Conservation (phyloP, 2,797 vertebrate genomes). For the Fringilla coelebs region DNA sequence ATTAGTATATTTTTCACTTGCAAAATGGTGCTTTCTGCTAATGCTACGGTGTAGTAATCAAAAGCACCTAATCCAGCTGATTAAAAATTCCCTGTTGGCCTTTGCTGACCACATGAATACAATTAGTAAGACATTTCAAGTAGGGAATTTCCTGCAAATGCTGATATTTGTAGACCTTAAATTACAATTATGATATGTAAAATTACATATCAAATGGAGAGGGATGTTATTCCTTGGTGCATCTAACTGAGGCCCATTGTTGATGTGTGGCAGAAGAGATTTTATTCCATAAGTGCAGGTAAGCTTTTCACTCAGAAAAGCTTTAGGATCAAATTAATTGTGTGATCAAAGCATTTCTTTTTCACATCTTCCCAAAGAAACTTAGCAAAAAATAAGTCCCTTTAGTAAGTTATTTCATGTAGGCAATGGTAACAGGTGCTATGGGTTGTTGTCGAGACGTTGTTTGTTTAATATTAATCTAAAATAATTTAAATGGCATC, state of each 20-base stretch:
- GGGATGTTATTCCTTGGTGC: background rate
- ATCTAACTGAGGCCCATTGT: background rate
- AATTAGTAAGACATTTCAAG: slow-evolving; percentile 44
- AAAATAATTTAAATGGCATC: slow-evolving; percentile 67
- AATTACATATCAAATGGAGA: background rate
- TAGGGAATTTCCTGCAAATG: slow-evolving; percentile 36
- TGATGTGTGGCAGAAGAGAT: background rate
- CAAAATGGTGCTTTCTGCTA: slow-evolving; percentile 12
- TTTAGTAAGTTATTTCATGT: background rate
- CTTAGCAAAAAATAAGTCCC: background rate
- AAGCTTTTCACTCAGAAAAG: slow-evolving; percentile 27
- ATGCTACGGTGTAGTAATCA: slow-evolving; percentile 45
- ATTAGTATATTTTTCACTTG: background rate
- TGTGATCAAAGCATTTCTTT: slow-evolving; percentile 48
- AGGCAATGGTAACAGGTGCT: slow-evolving; percentile 63
- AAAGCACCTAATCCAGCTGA: slow-evolving; percentile 48
- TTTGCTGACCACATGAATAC: slow-evolving; percentile 55
- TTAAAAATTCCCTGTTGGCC: background rate
- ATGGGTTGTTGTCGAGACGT: slow-evolving; percentile 2
- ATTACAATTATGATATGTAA: slow-evolving; percentile 22
- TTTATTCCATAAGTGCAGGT: slow-evolving; percentile 12
- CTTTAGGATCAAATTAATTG: slow-evolving; percentile 40
- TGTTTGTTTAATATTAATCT: slow-evolving; percentile 63
- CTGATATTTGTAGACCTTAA: background rate
- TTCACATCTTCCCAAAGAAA: slow-evolving; percentile 15